phyloP scores from a whole-genome alignment of 2,113 vertebrate species.

The Sinosuthora webbiana region DNA sequence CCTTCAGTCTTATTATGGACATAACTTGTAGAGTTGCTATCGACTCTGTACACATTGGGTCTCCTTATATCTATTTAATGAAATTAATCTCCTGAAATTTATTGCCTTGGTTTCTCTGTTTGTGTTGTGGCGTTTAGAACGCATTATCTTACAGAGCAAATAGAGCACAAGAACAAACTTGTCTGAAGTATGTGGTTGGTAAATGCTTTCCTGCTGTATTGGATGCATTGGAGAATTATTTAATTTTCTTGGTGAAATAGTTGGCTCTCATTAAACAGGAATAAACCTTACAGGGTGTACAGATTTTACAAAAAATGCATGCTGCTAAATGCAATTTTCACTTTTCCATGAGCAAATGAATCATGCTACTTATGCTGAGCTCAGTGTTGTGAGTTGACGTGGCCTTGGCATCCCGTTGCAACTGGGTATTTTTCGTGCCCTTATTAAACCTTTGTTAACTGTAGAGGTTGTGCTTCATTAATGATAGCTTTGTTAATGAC shows the following conservation, averaged over 20 bases:
- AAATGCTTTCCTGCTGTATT: neutral
- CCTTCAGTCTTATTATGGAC: neutral
- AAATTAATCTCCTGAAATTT: neutral
- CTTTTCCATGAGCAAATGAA: neutral
- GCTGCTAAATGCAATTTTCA: neutral
- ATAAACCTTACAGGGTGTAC: neutral
- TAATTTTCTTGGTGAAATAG: neutral
- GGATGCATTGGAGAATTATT: neutral
- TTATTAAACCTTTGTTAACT: neutral
- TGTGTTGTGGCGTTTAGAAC: neutral
- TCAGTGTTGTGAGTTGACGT: neutral
- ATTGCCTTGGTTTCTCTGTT: constrained; percentile 3
- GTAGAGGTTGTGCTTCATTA: neutral
- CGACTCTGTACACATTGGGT: rapidly evolving
- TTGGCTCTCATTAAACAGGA: neutral
- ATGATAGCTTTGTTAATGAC: neutral
- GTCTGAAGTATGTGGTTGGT: neutral
- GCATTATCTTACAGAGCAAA: neutral
- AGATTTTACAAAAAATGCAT: neutral
- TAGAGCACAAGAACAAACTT: constrained; percentile 17
- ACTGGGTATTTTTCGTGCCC: neutral
- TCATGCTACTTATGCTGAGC: neutral
- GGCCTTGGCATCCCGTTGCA: neutral
- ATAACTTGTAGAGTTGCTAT: neutral
- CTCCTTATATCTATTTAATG: neutral